These are phyloP conservation scores for Drosophila percnosoma DNA, from an alignment of 2,888 invertebrate species.

Conservation along the genomic window DNA sequence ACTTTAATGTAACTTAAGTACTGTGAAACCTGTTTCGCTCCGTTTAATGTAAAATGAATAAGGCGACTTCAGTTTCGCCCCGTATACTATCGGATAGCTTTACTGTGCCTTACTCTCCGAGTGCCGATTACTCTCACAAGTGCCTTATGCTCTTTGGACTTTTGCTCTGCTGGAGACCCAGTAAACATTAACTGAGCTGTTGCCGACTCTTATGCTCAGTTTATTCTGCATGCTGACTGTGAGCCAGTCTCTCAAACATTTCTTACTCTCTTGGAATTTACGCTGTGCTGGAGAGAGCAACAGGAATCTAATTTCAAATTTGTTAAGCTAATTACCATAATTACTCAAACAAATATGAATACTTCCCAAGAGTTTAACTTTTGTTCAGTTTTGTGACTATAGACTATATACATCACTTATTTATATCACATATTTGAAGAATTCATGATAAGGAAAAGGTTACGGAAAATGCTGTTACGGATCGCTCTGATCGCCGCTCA, in stretches of 20 bases:
- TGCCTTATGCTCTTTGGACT: constrained; percentile 5
- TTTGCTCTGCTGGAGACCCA: not conserved
- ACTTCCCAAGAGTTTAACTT: too few species aligned
- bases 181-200: not conserved
- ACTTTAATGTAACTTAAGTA: not conserved
- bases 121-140: not conserved
- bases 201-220: constrained; percentile 32
- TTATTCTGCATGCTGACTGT: not conserved
- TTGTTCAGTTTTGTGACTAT: too few species aligned
- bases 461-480: not conserved
- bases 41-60: not conserved
- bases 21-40: not conserved
- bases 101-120: constrained; percentile 4
- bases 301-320: too few species aligned
- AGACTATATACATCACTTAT: too few species aligned
- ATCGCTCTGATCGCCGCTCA: not conserved
- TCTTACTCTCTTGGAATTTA: constrained; percentile 15
- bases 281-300: constrained; percentile 20
- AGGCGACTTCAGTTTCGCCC: not conserved
- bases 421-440: too few species aligned
- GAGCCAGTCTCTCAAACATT: constrained; percentile 14
- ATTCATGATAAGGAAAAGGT: too few species aligned
- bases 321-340: too few species aligned
- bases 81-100: not conserved
- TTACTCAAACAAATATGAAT: too few species aligned